Conservation (phyloP, 2,797 vertebrate genomes). For the Mustela erminea region DNA sequence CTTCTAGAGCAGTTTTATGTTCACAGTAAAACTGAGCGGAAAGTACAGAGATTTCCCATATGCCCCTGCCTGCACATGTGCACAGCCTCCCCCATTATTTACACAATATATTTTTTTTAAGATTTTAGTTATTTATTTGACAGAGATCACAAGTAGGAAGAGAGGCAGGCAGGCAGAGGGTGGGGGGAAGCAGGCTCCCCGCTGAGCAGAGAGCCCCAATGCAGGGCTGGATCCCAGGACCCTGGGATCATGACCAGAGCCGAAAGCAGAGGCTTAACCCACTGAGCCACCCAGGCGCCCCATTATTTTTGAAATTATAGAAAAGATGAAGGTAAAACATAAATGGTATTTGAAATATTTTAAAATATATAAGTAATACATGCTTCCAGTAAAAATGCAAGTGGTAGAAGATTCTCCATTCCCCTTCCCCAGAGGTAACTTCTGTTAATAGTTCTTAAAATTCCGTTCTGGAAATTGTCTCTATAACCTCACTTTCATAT, state of each 20-base stretch:
- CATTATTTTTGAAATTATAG: neutral
- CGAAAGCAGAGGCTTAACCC: too few species aligned
- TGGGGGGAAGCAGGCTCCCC: too few species aligned
- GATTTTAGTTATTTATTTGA: too few species aligned
- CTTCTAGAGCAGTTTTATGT: neutral
- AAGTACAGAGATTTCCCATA: neutral
- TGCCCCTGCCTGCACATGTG: neutral
- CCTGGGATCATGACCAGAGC: too few species aligned
- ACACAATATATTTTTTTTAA: neutral
- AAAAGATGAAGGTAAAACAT: neutral
- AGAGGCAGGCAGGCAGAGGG: too few species aligned
- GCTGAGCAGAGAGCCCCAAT: too few species aligned
- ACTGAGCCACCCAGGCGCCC: too few species aligned
- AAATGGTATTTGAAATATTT: neutral
- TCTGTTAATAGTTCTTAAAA: conserved; percentile 33
- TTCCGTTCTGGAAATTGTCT: conserved; percentile 5
- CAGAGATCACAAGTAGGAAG: too few species aligned
- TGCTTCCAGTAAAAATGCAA: conserved; percentile 8
- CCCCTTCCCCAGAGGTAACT: neutral
- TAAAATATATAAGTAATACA: neutral
- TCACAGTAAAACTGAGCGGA: neutral
- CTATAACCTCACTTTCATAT: neutral
- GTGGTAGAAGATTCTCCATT: neutral
- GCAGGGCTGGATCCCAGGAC: too few species aligned
- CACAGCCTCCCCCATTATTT: neutral